phyloP scores from a whole-genome alignment of 2,113 vertebrate species.

The Otis tarda region DNA sequence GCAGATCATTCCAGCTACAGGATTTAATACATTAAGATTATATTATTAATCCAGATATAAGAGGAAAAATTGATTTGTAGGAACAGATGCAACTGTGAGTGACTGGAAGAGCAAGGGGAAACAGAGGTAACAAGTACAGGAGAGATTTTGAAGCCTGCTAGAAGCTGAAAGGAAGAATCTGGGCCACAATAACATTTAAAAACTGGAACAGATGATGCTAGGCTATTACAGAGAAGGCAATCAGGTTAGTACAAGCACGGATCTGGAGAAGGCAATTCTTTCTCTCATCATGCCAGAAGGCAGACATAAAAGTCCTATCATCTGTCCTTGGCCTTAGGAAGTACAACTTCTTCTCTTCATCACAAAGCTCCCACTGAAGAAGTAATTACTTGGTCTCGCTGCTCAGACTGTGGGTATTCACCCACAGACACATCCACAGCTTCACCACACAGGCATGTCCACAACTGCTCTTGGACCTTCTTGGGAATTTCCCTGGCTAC shows the following conservation, averaged over 20 bases:
- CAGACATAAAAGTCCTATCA: neutral
- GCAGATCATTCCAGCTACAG: neutral
- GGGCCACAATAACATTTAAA: neutral
- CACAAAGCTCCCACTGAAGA: neutral
- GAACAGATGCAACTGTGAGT: neutral
- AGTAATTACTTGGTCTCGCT: neutral
- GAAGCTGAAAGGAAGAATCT: neutral
- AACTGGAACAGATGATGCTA: neutral
- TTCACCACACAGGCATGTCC: neutral
- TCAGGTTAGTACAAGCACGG: neutral
- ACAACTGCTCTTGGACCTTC: neutral
- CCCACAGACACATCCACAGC: neutral
- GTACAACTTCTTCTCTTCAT: neutral
- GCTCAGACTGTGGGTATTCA: neutral
- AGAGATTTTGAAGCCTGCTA: neutral
- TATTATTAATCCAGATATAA: neutral
- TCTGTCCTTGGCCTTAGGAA: neutral
- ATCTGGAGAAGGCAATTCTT: neutral
- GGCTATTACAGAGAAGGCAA: neutral
- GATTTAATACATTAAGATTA: neutral
- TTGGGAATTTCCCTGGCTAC: neutral
- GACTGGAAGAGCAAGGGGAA: neutral
- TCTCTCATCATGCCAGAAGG: neutral
- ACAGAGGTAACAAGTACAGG: neutral
- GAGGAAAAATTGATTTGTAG: neutral